These are phyloP conservation scores for Ginglymostoma cirratum DNA, from an alignment of 2,113 vertebrate species.

Conservation along the genomic window DNA sequence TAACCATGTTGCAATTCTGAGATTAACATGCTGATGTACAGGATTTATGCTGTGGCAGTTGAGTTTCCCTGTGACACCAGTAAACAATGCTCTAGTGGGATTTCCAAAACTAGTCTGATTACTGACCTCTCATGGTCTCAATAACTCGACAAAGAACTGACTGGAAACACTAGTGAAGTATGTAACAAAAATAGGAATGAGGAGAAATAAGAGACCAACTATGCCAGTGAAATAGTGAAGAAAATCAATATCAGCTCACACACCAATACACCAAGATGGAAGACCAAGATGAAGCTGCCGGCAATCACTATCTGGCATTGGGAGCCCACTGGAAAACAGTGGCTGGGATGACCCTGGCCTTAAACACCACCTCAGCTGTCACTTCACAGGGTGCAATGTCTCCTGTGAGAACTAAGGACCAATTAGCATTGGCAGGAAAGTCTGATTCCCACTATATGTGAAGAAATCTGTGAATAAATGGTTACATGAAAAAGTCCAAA, in stretches of 20 bases:
- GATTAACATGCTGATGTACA: background rate
- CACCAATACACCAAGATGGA: no score
- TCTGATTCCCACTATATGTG: background rate
- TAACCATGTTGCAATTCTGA: background rate
- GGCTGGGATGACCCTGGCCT: background rate
- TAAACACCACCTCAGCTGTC: background rate
- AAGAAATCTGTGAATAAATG: background rate
- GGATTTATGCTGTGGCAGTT: background rate
- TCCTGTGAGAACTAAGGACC: no score
- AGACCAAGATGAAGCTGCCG: no score
- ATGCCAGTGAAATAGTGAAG: no score
- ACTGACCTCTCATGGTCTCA: background rate
- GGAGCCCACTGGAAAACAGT: background rate
- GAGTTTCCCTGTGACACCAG: background rate
- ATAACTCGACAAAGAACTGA: background rate
- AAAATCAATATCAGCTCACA: no score
- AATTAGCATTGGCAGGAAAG: no score
- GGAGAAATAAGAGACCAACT: no score
- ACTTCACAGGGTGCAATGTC: background rate
- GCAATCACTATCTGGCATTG: background rate
- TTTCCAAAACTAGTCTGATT: background rate
- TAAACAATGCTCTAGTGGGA: background rate
- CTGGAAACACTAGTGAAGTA: no score
- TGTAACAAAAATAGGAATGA: no score
- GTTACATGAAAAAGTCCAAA: background rate